A percentile compares a stretch with the other conserved stretches of the same genome.
Conservation (phyloP, 2,797 vertebrate genomes). For the Loriculus beryllinus region DNA sequence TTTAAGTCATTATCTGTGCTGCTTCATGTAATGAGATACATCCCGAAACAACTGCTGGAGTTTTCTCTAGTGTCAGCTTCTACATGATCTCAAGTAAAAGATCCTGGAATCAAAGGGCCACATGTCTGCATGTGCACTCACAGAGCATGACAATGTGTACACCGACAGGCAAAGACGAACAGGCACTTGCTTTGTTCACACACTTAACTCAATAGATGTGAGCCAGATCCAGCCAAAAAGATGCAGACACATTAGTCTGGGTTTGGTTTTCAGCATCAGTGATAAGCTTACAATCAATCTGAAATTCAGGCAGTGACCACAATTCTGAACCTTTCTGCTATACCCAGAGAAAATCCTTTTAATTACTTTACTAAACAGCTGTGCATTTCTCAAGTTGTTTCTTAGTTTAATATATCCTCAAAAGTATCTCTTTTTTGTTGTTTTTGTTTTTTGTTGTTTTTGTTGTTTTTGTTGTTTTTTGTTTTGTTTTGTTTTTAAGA, state of each 20-base stretch:
- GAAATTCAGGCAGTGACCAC: background rate
- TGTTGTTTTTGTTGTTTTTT: too few relatives aligned
- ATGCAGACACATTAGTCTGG: background rate
- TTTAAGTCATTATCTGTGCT: background rate
- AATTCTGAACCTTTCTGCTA: background rate
- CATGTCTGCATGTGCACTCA: background rate
- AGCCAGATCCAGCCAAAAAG: background rate
- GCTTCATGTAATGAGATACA: background rate
- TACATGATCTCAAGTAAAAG: background rate
- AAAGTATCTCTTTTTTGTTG: background rate
- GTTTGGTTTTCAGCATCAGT: background rate
- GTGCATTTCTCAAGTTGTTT: background rate
- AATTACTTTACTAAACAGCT: background rate
- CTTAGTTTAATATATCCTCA: background rate
- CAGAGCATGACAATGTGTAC: rapidly evolving
- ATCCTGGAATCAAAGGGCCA: background rate
- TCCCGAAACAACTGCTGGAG: background rate
- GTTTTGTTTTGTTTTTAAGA: background rate
- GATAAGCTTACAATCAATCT: background rate
- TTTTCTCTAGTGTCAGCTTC: background rate
- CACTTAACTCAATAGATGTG: background rate
- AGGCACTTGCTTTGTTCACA: background rate
- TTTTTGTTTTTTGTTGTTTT: too few relatives aligned
- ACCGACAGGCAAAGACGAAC: background rate
- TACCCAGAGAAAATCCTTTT: background rate